Percentiles rank a stretch among this genome's conserved stretches.
These are phyloP conservation scores for Chlorops oryzae DNA, from an alignment of 1,140 invertebrate species.

Conservation along the genomic window DNA sequence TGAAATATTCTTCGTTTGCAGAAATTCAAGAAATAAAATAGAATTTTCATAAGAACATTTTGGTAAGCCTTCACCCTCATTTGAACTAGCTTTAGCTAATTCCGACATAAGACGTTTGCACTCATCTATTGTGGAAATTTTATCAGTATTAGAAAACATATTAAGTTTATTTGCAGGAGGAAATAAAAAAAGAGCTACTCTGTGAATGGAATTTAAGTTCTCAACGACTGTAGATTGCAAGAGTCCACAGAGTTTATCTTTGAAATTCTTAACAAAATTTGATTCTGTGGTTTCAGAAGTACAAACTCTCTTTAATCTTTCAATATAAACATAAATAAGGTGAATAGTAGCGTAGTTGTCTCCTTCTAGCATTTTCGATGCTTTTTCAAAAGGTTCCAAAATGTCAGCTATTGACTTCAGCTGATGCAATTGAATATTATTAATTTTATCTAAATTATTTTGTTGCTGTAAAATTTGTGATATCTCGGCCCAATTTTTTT, in stretches of 20 bases:
- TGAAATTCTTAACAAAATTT: neutral
- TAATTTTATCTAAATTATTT: conserved; percentile 1
- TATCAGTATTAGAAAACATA: neutral
- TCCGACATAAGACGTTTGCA: conserved; percentile 1
- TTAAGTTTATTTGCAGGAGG: conserved; percentile 5
- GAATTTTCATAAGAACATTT: no score
- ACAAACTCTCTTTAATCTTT: neutral
- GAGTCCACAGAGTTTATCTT: neutral
- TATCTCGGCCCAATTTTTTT: conserved; percentile 8
- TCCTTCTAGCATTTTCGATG: conserved; percentile 7
- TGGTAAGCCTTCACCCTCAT: no score
- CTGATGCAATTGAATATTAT: conserved; percentile 5
- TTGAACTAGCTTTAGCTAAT: no score
- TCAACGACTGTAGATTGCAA: neutral
- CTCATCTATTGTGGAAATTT: conserved; percentile 1
- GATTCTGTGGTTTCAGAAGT: neutral
- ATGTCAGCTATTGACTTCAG: neutral
- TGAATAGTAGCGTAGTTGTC: conserved; percentile 7
- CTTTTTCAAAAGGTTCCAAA: conserved; percentile 3
- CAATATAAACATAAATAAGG: neutral
- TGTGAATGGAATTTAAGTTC: no score
- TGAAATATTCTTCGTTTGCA: no score
- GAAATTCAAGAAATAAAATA: no score
- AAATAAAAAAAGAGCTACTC: no score
- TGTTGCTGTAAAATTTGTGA: conserved; percentile 4